Percentiles rank a stretch among this genome's conserved stretches.
Conservation (phyloP, 92 coral and sea anemone species). For the Pocillopora grandis region DNA sequence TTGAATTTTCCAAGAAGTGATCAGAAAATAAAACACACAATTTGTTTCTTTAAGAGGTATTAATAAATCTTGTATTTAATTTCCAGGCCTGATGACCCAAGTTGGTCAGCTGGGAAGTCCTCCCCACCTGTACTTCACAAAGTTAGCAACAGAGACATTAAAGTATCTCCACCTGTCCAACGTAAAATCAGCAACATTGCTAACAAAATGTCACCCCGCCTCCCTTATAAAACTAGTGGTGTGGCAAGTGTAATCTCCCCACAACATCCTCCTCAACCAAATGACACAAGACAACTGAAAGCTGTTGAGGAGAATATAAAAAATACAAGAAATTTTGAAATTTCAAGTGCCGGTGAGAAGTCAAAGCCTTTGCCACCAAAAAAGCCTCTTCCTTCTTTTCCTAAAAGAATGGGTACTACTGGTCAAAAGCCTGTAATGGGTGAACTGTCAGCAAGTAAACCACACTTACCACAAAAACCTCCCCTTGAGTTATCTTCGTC, state of each 20-base stretch:
- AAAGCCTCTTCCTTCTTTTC: constrained; percentile 61
- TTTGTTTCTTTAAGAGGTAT: no score
- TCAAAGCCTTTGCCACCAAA: constrained; percentile 58
- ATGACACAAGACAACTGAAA: constrained; percentile 17
- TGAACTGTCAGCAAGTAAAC: constrained; percentile 21
- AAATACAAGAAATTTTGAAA: constrained; percentile 10
- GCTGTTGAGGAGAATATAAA: neutral
- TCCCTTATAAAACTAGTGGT: constrained; percentile 13
- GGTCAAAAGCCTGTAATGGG: neutral
- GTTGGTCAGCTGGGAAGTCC: neutral
- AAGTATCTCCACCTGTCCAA: constrained; percentile 29
- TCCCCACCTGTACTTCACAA: constrained; percentile 13
- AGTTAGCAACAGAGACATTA: neutral
- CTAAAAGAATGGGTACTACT: constrained; percentile 16
- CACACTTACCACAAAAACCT: constrained; percentile 18
- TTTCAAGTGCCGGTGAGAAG: neutral
- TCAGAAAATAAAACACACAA: no score
- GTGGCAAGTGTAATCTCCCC: neutral
- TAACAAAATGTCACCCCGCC: constrained; percentile 22
- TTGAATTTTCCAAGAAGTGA: no score
- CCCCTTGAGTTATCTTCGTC: constrained; percentile 8
- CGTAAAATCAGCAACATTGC: neutral
- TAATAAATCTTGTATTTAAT: neutral
- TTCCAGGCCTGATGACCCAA: constrained; percentile 5
- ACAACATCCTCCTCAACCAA: constrained; percentile 5